phyloP scores from a whole-genome alignment of 1,140 invertebrate genomes.

The Riptortus pedestris region DNA sequence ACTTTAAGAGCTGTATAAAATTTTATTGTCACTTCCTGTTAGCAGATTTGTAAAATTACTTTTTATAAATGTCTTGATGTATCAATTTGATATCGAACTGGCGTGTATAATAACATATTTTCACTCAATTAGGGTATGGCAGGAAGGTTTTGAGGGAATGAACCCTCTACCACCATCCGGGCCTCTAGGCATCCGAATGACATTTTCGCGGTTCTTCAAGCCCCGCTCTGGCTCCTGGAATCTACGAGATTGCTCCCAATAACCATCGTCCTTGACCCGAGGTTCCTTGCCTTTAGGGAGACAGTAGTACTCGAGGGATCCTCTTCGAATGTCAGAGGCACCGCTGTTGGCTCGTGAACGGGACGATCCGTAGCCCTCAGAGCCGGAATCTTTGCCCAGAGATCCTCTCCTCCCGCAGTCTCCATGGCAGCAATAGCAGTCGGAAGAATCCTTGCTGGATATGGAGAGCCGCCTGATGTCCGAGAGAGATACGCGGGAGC shows the following conservation, averaged over 20 bases:
- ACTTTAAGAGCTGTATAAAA: too few relatives aligned
- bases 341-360: slow-evolving; percentile 45
- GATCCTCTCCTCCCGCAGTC: slow-evolving; percentile 37
- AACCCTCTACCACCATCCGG: slow-evolving; percentile 78
- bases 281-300: slow-evolving; percentile 5
- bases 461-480: slow-evolving; percentile 35
- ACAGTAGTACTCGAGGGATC: slow-evolving; percentile 27
- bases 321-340: slow-evolving; percentile 28
- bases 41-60: too few relatives aligned
- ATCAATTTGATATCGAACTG: too few relatives aligned
- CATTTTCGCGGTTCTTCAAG: slow-evolving; percentile 42
- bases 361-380: slow-evolving; percentile 38
- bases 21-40: too few relatives aligned
- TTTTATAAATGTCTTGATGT: too few relatives aligned
- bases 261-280: not conserved
- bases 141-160: slow-evolving; percentile 28
- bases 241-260: not conserved
- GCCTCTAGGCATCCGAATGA: slow-evolving; percentile 66
- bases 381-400: slow-evolving; percentile 32
- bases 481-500: slow-evolving; percentile 36
- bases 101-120: not conserved
- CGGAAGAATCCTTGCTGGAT: slow-evolving; percentile 36
- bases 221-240: not conserved
- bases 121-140: slow-evolving; percentile 31
- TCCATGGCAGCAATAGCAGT: slow-evolving; percentile 28